Conservation (phyloP, 2,888 invertebrate genomes). For the Tetramorium bicarinatum region DNA sequence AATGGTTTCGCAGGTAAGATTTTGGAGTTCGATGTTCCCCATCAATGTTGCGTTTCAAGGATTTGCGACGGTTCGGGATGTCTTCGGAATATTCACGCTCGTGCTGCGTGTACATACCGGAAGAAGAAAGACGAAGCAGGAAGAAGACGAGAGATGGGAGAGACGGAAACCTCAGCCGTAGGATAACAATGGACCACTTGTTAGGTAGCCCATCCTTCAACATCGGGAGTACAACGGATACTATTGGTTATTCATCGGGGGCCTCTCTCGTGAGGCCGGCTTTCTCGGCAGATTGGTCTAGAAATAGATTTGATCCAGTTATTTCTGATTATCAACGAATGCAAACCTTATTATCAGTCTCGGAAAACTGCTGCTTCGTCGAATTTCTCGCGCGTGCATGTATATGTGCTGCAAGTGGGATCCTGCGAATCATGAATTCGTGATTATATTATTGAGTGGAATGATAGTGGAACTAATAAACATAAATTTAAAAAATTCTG, state of each 20-base stretch:
- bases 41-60: background rate
- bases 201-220: constrained; percentile 77
- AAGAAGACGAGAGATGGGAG: constrained; percentile 41
- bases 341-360: constrained; percentile 22
- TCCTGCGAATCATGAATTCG: background rate
- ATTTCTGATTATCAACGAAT: constrained; percentile 44
- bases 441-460: background rate
- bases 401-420: background rate
- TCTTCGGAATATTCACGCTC: background rate
- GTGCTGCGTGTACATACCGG: background rate
- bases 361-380: background rate
- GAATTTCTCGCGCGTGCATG: background rate
- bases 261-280: constrained; percentile 71
- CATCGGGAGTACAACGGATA: constrained; percentile 79
- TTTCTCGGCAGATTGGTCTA: constrained; percentile 41
- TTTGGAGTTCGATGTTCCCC: background rate
- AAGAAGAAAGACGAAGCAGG: constrained; percentile 38
- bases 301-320: constrained; percentile 40
- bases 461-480: background rate
- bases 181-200: constrained; percentile 84
- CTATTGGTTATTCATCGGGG: constrained; percentile 82
- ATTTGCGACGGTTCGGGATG: background rate
- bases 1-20: background rate
- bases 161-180: constrained; percentile 56
- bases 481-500: background rate